phyloP scores from a whole-genome alignment of 2,888 invertebrate genomes.

The Conomelus anceps region DNA sequence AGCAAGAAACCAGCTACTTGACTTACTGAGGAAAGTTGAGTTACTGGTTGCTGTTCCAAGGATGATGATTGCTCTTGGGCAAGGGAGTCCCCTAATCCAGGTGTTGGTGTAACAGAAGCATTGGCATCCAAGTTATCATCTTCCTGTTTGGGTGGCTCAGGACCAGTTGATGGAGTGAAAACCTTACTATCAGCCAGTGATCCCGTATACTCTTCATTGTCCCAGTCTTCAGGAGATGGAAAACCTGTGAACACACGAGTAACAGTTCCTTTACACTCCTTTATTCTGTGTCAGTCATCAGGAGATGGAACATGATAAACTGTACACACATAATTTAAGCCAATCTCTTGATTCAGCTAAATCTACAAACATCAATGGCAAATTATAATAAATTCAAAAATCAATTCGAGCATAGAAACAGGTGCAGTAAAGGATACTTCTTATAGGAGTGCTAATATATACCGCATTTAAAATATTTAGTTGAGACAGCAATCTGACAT shows the following conservation, averaged over 20 bases:
- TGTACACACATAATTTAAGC: neutral
- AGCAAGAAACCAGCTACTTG: too few relatives aligned
- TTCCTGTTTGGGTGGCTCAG: conserved; percentile 6
- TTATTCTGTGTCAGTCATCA: too few relatives aligned
- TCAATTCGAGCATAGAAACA: neutral
- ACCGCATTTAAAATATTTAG: neutral
- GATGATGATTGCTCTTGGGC: conserved; percentile 6
- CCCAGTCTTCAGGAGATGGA: conserved; percentile 69
- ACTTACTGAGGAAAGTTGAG: conserved; percentile 22
- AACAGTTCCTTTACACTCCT: neutral
- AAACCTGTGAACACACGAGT: conserved; percentile 41
- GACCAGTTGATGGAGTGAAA: conserved; percentile 55
- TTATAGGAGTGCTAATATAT: neutral
- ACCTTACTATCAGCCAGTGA: conserved; percentile 92
- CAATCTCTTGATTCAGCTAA: neutral
- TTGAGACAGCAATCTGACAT: too few relatives aligned
- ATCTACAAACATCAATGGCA: neutral
- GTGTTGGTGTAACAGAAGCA: neutral
- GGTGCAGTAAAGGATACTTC: neutral
- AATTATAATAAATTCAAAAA: conserved; percentile 7
- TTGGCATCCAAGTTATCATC: neutral
- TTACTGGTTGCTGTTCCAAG: neutral
- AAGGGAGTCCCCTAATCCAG: neutral
- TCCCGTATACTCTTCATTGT: conserved; percentile 91
- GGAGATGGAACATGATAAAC: neutral